Base-by-base conservation (phyloP, 2,113 vertebrate genomes). In the cattle (Bos taurus) region DNA sequence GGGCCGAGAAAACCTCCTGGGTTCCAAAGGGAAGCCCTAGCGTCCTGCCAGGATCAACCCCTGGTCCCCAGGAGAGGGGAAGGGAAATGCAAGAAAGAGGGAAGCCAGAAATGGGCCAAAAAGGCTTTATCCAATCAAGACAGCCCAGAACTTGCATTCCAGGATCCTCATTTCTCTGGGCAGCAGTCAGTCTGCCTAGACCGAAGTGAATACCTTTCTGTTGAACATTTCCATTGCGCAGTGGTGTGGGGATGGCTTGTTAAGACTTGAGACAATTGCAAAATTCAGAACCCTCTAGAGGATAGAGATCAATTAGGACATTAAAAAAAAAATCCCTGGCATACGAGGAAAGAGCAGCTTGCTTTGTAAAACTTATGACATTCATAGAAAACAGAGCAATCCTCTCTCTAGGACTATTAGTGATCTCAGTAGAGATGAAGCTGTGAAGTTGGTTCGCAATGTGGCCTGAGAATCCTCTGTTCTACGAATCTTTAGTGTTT, bases 161-260 rank as follows among this genome's bases (percentile, higher is more conserved):
- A 78, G 48, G 71, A 82, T 77, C 46, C 71, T 57, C 43, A 21
- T 95, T 87, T 96, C 91, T 98, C 83, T 40, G 81, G 84, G 60
- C 84, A 97, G 74, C 83, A 26, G 19, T 64, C n/a, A 97, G 97
- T 25, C 30, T 97, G 96, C 94, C 14, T 52, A 97, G 94, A 98
- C 86, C 19, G 4, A 90, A 98, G 23, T 67, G 83, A 90, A 97
- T 96, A 33, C 87, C 93, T 91, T 97, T 77, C 88, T 28, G 8
- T 96, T 90, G 84, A 97, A 86, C 90, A 62, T 95, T 98, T 98
- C 78, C 98, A 96, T 97, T 97, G 67, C 26, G 50, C 83, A 98
- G 93, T 54, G 97, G 56, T 94, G 96, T 93, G 30, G 8, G 64
- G 80, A 95, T 90, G 86, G 80, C 86, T 96, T 95, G 95, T 96